Conservation (phyloP, 2,888 invertebrate genomes). For the Acanthosepion esculentum region DNA sequence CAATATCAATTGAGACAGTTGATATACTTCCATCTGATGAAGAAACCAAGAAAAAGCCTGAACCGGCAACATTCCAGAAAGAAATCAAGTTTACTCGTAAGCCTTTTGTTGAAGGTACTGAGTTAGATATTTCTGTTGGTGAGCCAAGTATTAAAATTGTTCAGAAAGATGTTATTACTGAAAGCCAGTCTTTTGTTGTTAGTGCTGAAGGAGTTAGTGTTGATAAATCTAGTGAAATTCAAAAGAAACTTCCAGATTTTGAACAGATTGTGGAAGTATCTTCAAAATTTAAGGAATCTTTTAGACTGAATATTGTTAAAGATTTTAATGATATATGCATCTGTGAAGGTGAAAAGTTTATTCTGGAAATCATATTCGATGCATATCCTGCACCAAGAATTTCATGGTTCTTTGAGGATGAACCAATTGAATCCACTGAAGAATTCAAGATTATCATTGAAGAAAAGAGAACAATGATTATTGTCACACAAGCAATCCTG, state of each 20-base stretch:
- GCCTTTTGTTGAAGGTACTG: not conserved
- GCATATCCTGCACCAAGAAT: slow-evolving; percentile 66
- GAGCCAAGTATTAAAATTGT: slow-evolving; percentile 8
- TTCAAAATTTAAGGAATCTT: not conserved
- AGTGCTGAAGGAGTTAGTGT: not conserved
- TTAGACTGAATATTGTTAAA: slow-evolving; percentile 11
- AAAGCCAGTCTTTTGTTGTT: not conserved
- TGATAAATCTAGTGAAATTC: not conserved
- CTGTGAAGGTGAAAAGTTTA: slow-evolving; percentile 57
- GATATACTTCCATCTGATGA: not conserved
- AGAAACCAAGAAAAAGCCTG: not conserved
- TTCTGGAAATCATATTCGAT: slow-evolving; percentile 60
- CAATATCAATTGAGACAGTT: slow-evolving; percentile 38
- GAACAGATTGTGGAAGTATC: slow-evolving; percentile 36
- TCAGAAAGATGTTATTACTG: not conserved
- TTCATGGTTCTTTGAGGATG: slow-evolving; percentile 77
- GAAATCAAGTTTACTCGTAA: slow-evolving; percentile 42
- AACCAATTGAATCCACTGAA: slow-evolving; percentile 76
- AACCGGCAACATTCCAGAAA: slow-evolving; percentile 34
- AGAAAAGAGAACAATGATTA: slow-evolving; percentile 70
- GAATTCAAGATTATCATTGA: slow-evolving; percentile 54
- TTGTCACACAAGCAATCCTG: slow-evolving; percentile 59
- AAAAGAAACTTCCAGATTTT: not conserved
- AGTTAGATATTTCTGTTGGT: slow-evolving; percentile 22
- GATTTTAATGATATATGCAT: slow-evolving; percentile 54